Percentiles rank a stretch among this genome's conserved stretches.
phyloP scores from a whole-genome alignment of 2,888 invertebrate genomes.

The Ethmia dodecea region DNA sequence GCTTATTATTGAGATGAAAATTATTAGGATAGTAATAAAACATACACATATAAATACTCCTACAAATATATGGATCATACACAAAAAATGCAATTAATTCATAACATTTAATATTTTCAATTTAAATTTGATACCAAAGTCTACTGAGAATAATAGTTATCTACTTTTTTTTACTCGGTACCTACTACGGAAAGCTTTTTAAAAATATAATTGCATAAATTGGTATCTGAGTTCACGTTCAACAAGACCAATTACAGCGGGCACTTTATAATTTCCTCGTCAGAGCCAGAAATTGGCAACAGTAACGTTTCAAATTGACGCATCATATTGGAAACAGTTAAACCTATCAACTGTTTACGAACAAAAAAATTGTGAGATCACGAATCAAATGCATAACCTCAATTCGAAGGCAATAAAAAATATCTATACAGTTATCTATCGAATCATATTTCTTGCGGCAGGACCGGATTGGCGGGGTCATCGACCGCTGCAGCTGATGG shows the following conservation, averaged over 20 bases:
- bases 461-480: constrained; percentile 47
- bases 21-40: too few relatives aligned
- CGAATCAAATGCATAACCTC: constrained; percentile 60
- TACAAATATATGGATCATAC: too few relatives aligned
- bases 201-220: constrained; percentile 11
- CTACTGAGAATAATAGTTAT: too few relatives aligned
- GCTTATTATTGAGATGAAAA: too few relatives aligned
- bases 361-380: constrained; percentile 17
- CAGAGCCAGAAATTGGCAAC: constrained; percentile 6
- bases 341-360: constrained; percentile 8
- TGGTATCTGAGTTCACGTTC: constrained; percentile 2
- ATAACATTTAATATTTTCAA: too few relatives aligned
- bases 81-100: too few relatives aligned
- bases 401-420: constrained; percentile 57
- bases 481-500: constrained; percentile 45
- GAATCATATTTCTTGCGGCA: constrained; percentile 63
- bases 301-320: background rate
- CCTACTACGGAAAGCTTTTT: too few relatives aligned
- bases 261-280: constrained; percentile 9
- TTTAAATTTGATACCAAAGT: too few relatives aligned
- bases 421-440: constrained; percentile 71
- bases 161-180: too few relatives aligned
- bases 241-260: constrained; percentile 4
- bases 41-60: too few relatives aligned
- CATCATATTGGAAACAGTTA: constrained; percentile 10